Evolutionary conservation across 2,888 invertebrate species (phyloP).

Genomic region (Boloria euphrosyne): DNA sequence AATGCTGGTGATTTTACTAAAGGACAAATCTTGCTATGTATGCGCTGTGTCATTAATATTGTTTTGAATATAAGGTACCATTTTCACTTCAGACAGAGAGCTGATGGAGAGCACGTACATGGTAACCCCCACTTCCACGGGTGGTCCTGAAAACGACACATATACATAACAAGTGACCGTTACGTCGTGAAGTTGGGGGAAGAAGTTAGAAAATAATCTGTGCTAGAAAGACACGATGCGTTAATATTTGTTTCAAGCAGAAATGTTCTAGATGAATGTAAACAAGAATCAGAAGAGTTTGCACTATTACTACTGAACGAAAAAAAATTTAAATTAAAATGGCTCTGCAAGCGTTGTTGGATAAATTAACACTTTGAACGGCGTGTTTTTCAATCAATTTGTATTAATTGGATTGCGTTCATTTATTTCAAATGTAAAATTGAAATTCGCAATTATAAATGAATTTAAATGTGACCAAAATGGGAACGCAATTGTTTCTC

Average conservation of each 20-base stretch:
- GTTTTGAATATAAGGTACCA: slow-evolving; percentile 78
- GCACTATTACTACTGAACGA: slow-evolving; percentile 18
- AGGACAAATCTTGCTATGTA: slow-evolving; percentile 72
- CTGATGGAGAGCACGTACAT: slow-evolving; percentile 94
- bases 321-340: slow-evolving; percentile 10
- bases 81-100: slow-evolving; percentile 93
- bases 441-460: slow-evolving; percentile 8
- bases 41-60: slow-evolving; percentile 76
- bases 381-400: background rate
- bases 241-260: slow-evolving; percentile 15
- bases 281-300: slow-evolving; percentile 15
- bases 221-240: slow-evolving; percentile 13
- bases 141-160: slow-evolving; percentile 86
- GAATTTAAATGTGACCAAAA: background rate
- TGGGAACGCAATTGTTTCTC: slow-evolving; percentile 6
- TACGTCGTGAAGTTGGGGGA: slow-evolving; percentile 8
- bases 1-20: slow-evolving; percentile 78
- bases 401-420: background rate
- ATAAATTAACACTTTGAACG: slow-evolving; percentile 1
- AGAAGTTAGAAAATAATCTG: slow-evolving; percentile 12
- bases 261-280: slow-evolving; percentile 20
- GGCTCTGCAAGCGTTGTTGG: slow-evolving; percentile 4
- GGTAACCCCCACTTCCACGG: slow-evolving; percentile 92
- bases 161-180: slow-evolving; percentile 50
- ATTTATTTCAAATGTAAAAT: background rate